Conservation (phyloP, 2,113 vertebrate genomes). For the Piprites chloris region DNA sequence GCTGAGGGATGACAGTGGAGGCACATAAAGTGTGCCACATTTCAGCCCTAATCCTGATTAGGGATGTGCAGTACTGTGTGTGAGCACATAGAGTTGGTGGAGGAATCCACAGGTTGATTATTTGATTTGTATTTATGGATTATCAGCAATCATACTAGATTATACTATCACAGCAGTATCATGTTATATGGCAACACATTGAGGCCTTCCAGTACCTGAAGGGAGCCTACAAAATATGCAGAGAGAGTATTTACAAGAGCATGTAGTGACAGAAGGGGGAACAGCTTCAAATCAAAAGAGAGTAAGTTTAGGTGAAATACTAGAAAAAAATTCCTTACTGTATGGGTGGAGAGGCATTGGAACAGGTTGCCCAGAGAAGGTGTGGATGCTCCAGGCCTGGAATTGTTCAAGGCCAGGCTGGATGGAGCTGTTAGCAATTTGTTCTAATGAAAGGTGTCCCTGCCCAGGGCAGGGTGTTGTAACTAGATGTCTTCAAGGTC, state of each 20-base stretch:
- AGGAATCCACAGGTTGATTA: not conserved
- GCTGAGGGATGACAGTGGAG: not conserved
- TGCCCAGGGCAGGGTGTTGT: not conserved
- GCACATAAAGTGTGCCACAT: not conserved
- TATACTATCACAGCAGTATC: not conserved
- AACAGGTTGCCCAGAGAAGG: not conserved
- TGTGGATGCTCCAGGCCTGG: not conserved
- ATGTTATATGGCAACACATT: not conserved
- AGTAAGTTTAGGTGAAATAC: not conserved
- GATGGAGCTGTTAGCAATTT: not conserved
- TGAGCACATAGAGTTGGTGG: not conserved
- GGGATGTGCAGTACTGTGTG: not conserved
- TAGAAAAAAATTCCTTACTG: not conserved
- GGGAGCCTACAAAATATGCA: not conserved
- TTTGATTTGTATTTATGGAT: not conserved
- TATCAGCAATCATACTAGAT: not conserved
- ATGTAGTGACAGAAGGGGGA: not conserved
- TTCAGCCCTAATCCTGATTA: not conserved
- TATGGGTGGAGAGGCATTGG: not conserved
- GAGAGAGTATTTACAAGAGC: not conserved
- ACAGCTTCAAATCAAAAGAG: not conserved
- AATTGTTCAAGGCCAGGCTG: not conserved
- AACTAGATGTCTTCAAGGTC: not conserved
- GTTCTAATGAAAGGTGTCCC: not conserved
- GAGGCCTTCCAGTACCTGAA: not conserved